Percentiles rank a stretch among this genome's conserved stretches.
Conservation (phyloP, 2,888 invertebrate species). For the Eupeodes luniger region DNA sequence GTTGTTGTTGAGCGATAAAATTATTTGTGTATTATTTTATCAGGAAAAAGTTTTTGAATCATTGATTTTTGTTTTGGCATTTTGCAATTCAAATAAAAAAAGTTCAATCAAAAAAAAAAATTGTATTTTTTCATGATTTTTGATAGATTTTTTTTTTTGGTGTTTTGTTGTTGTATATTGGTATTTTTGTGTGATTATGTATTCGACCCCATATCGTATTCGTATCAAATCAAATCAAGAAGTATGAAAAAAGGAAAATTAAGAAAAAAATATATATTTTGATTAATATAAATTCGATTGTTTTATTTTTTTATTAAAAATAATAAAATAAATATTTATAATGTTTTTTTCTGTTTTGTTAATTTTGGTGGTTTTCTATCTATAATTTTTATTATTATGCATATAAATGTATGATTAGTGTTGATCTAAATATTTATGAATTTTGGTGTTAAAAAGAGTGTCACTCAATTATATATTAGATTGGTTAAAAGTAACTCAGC, state of each 20-base stretch:
- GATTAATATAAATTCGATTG: slow-evolving; percentile 79
- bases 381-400: not conserved
- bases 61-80: slow-evolving; percentile 9
- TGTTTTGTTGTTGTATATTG: slow-evolving; percentile 71
- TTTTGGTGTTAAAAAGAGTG: slow-evolving; percentile 38
- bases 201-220: slow-evolving; percentile 78
- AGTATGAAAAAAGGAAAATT: slow-evolving; percentile 83
- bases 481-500: slow-evolving; percentile 46
- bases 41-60: slow-evolving; percentile 42
- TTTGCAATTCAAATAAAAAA: slow-evolving; percentile 72
- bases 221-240: slow-evolving; percentile 82
- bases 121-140: slow-evolving; percentile 25
- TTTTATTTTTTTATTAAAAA: slow-evolving; percentile 48
- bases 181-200: slow-evolving; percentile 80
- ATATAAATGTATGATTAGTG: not conserved
- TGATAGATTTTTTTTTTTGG: slow-evolving; percentile 51
- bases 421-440: slow-evolving; percentile 40
- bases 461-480: slow-evolving; percentile 16
- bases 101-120: slow-evolving; percentile 35
- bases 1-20: slow-evolving; percentile 81
- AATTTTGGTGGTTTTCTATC: slow-evolving; percentile 2
- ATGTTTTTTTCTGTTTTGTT: slow-evolving; percentile 36
- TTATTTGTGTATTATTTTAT: slow-evolving; percentile 52
- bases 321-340: slow-evolving; percentile 48
- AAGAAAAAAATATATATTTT: slow-evolving; percentile 82